Conservation (phyloP, 2,113 vertebrate genomes). For the Tautogolabrus adspersus region DNA sequence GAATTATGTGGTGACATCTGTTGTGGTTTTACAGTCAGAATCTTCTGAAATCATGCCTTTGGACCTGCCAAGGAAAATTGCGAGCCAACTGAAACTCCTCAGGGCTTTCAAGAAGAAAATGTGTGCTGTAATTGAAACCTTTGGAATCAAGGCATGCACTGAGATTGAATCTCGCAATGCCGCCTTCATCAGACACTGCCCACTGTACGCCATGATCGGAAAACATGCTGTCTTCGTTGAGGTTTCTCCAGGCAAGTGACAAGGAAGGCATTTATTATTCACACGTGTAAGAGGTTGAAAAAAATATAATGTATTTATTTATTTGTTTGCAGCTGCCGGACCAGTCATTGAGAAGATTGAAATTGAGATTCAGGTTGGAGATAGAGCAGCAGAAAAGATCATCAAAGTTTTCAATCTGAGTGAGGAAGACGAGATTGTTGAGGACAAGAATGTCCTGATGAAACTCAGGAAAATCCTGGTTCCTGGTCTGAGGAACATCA, state of each 20-base stretch:
- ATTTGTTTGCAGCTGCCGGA: slow-evolving; percentile 72
- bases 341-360: slow-evolving; percentile 84
- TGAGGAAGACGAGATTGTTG: slow-evolving; percentile 67
- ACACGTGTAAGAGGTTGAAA: neutral
- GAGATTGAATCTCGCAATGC: slow-evolving; percentile 77
- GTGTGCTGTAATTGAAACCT: slow-evolving; percentile 68
- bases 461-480: slow-evolving; percentile 85
- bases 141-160: slow-evolving; percentile 83
- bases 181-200: slow-evolving; percentile 66
- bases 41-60: slow-evolving; percentile 72
- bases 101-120: slow-evolving; percentile 57
- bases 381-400: slow-evolving; percentile 83
- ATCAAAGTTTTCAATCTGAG: slow-evolving; percentile 71
- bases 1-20: neutral
- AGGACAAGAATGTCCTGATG: slow-evolving; percentile 76
- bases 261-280: neutral
- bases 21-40: slow-evolving; percentile 70
- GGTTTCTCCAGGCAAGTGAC: slow-evolving; percentile 82
- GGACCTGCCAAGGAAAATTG: slow-evolving; percentile 37
- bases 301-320: slow-evolving; percentile 16
- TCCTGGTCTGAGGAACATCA: slow-evolving; percentile 62
- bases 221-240: slow-evolving; percentile 73
- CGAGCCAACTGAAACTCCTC: neutral
- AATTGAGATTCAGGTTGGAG: slow-evolving; percentile 85
- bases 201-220: slow-evolving; percentile 80